Base-by-base conservation (phyloP, 1,140 invertebrate species). In the Caenorhabditis latens region DNA sequence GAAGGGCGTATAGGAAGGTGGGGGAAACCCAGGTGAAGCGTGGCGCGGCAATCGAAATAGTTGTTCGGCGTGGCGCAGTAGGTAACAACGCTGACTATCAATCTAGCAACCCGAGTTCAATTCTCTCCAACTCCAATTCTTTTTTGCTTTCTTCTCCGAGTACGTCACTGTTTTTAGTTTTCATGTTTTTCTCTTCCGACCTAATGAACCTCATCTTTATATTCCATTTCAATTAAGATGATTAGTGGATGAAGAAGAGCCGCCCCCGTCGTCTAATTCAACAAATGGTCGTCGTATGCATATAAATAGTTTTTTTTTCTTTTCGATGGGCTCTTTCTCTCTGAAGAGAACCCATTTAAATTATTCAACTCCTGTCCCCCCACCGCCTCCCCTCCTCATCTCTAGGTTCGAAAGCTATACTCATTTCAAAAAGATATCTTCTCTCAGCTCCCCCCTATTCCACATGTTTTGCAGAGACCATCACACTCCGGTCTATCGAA, bases 381-480 rank as follows among this genome's bases (percentile, higher is more conserved):
- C n/a, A n/a, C 11, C 61, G 7, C 24, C 24, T 21, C 9, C 21
- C 21, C 58, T 1, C 21, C 21, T 3, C 61, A n/a, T n/a, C n/a
- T n/a, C 32, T 32, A 32, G 32, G 32, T 32, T 32, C 32, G 32
- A 32, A 32, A 32, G 32, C 32, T 32, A 32, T 32, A 32, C 32
- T 32, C 21, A 24, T 32, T 13, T 21, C 9, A 32, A 13, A 24
- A 63, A 13, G n/a, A 63, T 11, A 63, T 4, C 11, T 32, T n/a
- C 57, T n/a, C 7, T 58, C 4, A 8, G 32, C 2, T 2, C 32
- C 32, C 32, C 32, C 32, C 32, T n/a, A n/a, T 58, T 21, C 24
- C 21, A 40, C 8, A 63, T 63, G 61, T 63, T 63, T 79, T 79
- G 14, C 71, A 79, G 71, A 79, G 71, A 79, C 46, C 71, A 50